Conservation (phyloP, 2,888 invertebrate genomes). For the Encarsia formosa region DNA sequence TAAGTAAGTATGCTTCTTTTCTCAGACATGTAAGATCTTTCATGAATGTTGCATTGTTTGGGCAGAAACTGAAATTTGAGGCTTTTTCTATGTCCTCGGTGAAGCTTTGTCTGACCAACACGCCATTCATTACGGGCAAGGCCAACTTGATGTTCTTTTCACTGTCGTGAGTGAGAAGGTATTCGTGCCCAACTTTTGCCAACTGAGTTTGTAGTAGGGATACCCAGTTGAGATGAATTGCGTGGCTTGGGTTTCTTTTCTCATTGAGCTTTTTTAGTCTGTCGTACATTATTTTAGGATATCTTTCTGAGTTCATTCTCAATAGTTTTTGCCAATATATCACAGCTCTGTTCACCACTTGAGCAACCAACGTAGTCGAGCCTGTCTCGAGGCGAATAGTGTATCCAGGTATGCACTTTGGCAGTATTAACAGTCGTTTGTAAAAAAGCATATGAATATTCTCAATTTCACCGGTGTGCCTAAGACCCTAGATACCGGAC, state of each 20-base stretch:
- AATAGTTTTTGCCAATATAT: neutral
- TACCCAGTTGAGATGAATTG: neutral
- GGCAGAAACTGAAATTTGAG: too few relatives aligned
- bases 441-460: conserved; percentile 3
- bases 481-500: conserved; percentile 1
- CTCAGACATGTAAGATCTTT: too few relatives aligned
- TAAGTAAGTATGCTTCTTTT: too few relatives aligned
- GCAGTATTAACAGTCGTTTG: conserved; percentile 1
- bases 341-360: neutral
- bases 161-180: neutral
- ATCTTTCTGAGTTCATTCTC: neutral
- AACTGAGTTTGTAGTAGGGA: neutral
- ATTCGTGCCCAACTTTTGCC: neutral
- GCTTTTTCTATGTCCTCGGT: too few relatives aligned
- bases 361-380: neutral
- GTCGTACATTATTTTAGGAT: neutral
- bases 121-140: too few relatives aligned
- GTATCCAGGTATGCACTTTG: neutral
- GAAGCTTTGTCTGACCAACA: too few relatives aligned
- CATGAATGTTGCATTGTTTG: too few relatives aligned
- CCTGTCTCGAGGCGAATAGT: conserved; percentile 1
- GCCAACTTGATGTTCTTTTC: neutral
- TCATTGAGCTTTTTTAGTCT: neutral
- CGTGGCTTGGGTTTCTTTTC: too few relatives aligned
- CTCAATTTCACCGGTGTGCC: neutral